These are phyloP conservation scores for Theodoxus fluviatilis DNA, from an alignment of 2,888 invertebrate genomes.

Conservation along the genomic window DNA sequence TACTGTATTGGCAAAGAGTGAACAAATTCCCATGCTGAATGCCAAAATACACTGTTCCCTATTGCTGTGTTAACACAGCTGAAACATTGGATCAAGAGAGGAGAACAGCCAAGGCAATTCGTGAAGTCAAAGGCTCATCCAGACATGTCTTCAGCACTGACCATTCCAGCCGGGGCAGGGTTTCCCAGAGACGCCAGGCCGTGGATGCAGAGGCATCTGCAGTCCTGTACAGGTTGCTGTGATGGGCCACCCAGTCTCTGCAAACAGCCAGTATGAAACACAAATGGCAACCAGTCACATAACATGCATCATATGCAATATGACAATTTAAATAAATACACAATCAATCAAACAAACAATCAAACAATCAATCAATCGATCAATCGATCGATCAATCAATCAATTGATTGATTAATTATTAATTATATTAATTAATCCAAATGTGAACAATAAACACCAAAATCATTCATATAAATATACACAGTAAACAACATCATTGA, in stretches of 20 bases:
- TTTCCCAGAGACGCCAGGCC: slow-evolving; percentile 78
- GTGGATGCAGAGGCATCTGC: slow-evolving; percentile 72
- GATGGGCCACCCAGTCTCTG: slow-evolving; percentile 88
- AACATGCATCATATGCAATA: background rate
- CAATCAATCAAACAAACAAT: background rate
- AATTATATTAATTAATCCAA: too few species aligned
- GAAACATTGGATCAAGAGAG: too few species aligned
- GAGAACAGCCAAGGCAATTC: background rate
- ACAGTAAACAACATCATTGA: too few species aligned
- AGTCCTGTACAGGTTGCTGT: slow-evolving; percentile 84
- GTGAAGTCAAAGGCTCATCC: background rate
- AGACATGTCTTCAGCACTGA: slow-evolving; percentile 38
- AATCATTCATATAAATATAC: too few species aligned
- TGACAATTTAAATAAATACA: background rate
- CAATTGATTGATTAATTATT: background rate
- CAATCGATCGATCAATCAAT: background rate
- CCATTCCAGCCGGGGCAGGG: slow-evolving; percentile 86
- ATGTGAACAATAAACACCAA: too few species aligned
- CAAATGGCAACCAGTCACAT: background rate
- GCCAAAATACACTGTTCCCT: too few species aligned
- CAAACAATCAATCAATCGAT: background rate
- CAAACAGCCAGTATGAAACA: background rate
- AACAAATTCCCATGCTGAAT: background rate
- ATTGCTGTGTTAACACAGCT: too few species aligned
- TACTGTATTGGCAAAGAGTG: background rate